Evolutionary conservation across 1,140 invertebrate genomes (phyloP).

Genomic region (Papilio polyxenes): DNA sequence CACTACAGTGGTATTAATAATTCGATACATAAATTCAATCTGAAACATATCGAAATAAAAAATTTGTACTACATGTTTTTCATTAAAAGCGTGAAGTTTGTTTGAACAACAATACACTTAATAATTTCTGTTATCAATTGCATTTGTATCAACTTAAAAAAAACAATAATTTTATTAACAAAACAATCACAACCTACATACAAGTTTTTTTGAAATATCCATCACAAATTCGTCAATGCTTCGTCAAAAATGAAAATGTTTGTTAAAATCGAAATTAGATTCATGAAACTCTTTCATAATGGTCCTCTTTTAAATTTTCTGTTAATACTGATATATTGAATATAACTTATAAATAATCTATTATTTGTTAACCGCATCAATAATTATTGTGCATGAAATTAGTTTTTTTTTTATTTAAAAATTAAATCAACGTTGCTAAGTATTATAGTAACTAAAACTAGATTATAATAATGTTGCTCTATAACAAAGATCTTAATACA

Average conservation of each 20-base stretch:
- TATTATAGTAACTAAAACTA: not conserved
- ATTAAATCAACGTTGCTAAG: not conserved
- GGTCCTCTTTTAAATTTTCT: not conserved
- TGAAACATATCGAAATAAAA: not conserved
- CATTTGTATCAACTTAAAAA: not conserved
- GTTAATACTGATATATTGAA: not conserved
- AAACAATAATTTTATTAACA: not conserved
- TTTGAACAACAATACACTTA: not conserved
- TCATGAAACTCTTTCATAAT: not conserved
- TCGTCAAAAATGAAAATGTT: not conserved
- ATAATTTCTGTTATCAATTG: not conserved
- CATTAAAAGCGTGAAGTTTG: constrained; percentile 6
- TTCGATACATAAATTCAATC: constrained; percentile 16
- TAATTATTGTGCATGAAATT: not conserved
- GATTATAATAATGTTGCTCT: not conserved
- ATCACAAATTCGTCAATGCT: not conserved
- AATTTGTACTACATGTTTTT: not conserved
- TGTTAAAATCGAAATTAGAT: not conserved
- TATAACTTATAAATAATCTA: not conserved
- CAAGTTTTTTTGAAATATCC: not conserved
- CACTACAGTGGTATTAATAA: not conserved
- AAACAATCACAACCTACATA: not conserved
- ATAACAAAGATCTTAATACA: not conserved
- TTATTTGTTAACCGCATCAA: not conserved
- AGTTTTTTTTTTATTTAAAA: not conserved